phyloP scores from a whole-genome alignment of 2,797 vertebrate species.

The Oophaga sylvatica region DNA sequence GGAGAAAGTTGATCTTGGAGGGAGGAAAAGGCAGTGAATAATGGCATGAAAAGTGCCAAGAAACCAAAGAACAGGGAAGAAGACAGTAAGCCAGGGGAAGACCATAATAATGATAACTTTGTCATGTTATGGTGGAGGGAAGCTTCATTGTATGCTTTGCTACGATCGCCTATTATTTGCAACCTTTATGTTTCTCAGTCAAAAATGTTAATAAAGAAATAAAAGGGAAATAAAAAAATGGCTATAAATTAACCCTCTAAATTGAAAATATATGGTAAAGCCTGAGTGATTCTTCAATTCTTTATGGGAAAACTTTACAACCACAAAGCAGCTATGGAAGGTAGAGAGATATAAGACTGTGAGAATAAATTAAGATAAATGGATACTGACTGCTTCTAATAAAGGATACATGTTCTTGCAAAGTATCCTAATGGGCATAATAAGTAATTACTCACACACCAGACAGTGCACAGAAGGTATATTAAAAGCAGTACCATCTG shows the following conservation, averaged over 20 bases:
- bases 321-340: neutral
- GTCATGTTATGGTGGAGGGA: neutral
- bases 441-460: conserved; percentile 39
- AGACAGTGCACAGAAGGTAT: conserved; percentile 36
- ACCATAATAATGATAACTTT: no score
- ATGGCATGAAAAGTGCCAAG: no score
- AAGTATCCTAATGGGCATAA: conserved; percentile 27
- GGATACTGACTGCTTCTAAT: neutral
- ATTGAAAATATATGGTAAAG: neutral
- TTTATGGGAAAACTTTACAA: neutral
- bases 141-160: neutral
- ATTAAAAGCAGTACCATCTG: conserved; percentile 37
- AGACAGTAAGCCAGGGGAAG: neutral
- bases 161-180: no score
- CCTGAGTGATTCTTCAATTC: neutral
- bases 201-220: neutral
- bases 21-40: no score
- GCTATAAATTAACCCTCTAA: neutral
- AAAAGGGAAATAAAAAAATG: neutral
- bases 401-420: conserved; percentile 7
- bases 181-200: no score
- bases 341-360: neutral
- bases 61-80: neutral
- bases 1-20: no score
- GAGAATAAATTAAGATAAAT: conserved; percentile 31